Conservation (phyloP, 2,888 invertebrate species). For the Polyommatus iphigenia region DNA sequence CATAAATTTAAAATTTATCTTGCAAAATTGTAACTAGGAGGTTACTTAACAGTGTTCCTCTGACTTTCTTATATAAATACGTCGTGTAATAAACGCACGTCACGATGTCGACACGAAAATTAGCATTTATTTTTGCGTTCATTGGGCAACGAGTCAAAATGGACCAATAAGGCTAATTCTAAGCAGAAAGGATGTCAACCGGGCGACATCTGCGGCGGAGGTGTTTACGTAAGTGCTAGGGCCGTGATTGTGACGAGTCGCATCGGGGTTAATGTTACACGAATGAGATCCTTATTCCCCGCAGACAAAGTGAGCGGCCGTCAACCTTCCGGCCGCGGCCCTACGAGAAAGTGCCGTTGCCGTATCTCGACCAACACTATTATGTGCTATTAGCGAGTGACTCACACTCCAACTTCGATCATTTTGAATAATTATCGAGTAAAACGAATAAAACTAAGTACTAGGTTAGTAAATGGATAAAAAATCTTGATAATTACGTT, state of each 20-base stretch:
- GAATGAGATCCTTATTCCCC: conserved; percentile 44
- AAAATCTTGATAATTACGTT: neutral
- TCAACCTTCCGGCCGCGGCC: conserved; percentile 47
- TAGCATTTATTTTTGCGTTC: neutral
- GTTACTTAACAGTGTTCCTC: neutral
- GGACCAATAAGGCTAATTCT: neutral
- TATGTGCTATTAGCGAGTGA: conserved; percentile 31
- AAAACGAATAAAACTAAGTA: neutral
- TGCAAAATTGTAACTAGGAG: neutral
- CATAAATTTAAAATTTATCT: conserved; percentile 1
- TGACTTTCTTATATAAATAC: neutral
- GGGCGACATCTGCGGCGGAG: neutral
- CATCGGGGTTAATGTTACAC: conserved; percentile 64
- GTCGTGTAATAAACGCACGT: neutral
- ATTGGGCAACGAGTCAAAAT: neutral
- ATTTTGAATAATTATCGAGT: neutral
- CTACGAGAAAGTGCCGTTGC: conserved; percentile 50
- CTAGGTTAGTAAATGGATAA: neutral
- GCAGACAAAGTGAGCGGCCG: conserved; percentile 40
- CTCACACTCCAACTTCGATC: neutral
- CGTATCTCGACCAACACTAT: conserved; percentile 47
- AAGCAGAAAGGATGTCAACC: neutral
- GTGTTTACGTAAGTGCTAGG: conserved; percentile 37
- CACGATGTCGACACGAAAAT: conserved; percentile 13
- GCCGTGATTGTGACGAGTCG: conserved; percentile 44